These are phyloP conservation scores for Cartodere bifasciata DNA, from an alignment of 2,888 invertebrate genomes.

Conservation along the genomic window DNA sequence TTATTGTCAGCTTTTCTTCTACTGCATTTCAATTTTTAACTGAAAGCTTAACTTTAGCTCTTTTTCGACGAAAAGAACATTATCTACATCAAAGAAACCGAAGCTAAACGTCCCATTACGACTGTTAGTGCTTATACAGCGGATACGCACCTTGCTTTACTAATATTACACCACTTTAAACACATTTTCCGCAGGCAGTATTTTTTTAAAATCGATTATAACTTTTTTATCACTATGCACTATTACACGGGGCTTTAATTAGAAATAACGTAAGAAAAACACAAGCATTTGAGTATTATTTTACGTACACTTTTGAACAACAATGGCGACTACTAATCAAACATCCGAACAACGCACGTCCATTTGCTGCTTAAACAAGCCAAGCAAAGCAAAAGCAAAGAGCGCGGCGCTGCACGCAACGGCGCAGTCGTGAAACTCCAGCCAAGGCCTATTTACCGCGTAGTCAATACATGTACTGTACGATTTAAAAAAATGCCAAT, in stretches of 20 bases:
- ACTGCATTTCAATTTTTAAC: too few relatives aligned
- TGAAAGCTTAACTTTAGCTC: too few relatives aligned
- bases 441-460: constrained; percentile 24
- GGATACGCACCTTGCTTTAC: constrained; percentile 31
- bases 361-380: constrained; percentile 19
- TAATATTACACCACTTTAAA: constrained; percentile 34
- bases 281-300: constrained; percentile 2
- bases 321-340: constrained; percentile 34
- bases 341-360: constrained; percentile 34
- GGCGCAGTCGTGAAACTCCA: too few relatives aligned
- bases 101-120: constrained; percentile 16
- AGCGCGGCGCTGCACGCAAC: constrained; percentile 9
- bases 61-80: background rate
- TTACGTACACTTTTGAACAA: constrained; percentile 33
- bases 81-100: background rate
- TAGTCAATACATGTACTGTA: too few relatives aligned
- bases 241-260: constrained; percentile 5
- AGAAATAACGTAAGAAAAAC: constrained; percentile 6
- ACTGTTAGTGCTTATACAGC: constrained; percentile 29
- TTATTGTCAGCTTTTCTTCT: too few relatives aligned
- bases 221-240: constrained; percentile 11
- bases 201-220: constrained; percentile 2
- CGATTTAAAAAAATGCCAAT: too few relatives aligned
- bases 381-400: constrained; percentile 30
- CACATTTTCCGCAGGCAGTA: constrained; percentile 24